Evolutionary conservation across 92 coral and sea anemone genomes (phyloP), one percentile per base, ranked within the genome.

Genomic region (Epizoanthus fatuus): DNA sequence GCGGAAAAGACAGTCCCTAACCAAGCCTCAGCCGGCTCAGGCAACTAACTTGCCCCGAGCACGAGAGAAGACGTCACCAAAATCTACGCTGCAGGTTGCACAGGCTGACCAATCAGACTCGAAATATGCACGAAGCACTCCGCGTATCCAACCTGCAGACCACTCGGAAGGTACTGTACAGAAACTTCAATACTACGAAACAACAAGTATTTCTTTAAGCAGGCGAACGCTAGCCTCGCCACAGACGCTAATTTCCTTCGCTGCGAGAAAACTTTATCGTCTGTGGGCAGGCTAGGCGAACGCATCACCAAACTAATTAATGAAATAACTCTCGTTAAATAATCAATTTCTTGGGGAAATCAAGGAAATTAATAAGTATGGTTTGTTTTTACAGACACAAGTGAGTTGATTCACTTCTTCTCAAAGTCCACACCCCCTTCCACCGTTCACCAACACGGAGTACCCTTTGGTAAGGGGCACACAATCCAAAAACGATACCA

Each of bases 401-500:
- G 98, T 42, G 96, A 90, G 54, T 82, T 94, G 57, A 91, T 82
- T 22, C 85, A 93, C 5, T 94, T 94, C 83, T 65, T 82, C 68
- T 90, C 92, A 65, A 94, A 92, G 63, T 75, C 75, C 19, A 94
- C 98, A 4, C 98, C 98, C 1, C 95, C 98, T 17, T 89, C 94
- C 10, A 90, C 98, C 3, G 96, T 94, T 13, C 95, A 85, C 54
- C 98, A 94, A 82, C 73, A 80, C 49, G 93, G 93, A 52, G 56
- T 60, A n/a, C 81, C 86, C 29, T 83, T 90, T 63, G 89, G 98
- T 52, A 94, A 90, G 74, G 98, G 98, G 42, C 96, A 93, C 15
- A 94, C 96, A 32, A 81, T 94, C 69, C 92, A 92, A 71, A 94
- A 87, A 86, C 86, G 96, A 77, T 88, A 92, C 91, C 95, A 96